Evolutionary conservation across 2,888 invertebrate species (phyloP).

Genomic region (Drosophila maculinotata): DNA sequence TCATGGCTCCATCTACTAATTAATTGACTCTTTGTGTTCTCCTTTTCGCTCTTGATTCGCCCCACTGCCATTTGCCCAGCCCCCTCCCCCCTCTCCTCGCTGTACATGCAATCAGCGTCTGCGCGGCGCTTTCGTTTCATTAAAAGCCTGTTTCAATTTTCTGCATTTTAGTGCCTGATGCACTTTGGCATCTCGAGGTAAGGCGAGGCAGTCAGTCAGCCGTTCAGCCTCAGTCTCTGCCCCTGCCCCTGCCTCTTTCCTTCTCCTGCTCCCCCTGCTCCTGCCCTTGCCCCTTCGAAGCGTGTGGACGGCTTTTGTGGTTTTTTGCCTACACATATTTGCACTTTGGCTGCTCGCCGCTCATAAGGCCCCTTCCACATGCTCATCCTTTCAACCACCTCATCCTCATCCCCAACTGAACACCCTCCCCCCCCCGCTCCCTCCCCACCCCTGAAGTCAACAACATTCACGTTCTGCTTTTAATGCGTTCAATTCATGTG

Average conservation of each 20-base stretch:
- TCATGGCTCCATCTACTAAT: slow-evolving; percentile 85
- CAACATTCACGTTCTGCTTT: slow-evolving; percentile 37
- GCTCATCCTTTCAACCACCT: too few relatives aligned
- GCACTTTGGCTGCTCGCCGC: slow-evolving; percentile 59
- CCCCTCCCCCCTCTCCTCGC: background rate
- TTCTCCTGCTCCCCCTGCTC: background rate
- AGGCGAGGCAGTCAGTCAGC: slow-evolving; percentile 50
- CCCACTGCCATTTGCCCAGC: too few relatives aligned
- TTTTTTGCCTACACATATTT: slow-evolving; percentile 69
- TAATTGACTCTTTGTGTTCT: slow-evolving; percentile 85
- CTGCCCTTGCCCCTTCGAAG: background rate
- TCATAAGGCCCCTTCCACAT: too few relatives aligned
- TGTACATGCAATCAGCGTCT: slow-evolving; percentile 5
- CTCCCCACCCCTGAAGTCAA: too few relatives aligned
- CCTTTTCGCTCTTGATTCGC: slow-evolving; percentile 39
- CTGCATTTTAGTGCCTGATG: slow-evolving; percentile 82
- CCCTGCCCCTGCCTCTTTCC: background rate
- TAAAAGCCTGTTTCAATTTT: slow-evolving; percentile 84
- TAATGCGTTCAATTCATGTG: slow-evolving; percentile 73
- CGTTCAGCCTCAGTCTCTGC: slow-evolving; percentile 24
- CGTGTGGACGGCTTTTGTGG: slow-evolving; percentile 23
- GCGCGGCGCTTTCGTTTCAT: slow-evolving; percentile 77
- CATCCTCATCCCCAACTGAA: background rate
- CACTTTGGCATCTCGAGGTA: slow-evolving; percentile 80
- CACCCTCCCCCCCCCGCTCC: slow-evolving; percentile 1